Base-by-base conservation (phyloP, 2,888 invertebrate genomes). In the Panorpa germanica region DNA sequence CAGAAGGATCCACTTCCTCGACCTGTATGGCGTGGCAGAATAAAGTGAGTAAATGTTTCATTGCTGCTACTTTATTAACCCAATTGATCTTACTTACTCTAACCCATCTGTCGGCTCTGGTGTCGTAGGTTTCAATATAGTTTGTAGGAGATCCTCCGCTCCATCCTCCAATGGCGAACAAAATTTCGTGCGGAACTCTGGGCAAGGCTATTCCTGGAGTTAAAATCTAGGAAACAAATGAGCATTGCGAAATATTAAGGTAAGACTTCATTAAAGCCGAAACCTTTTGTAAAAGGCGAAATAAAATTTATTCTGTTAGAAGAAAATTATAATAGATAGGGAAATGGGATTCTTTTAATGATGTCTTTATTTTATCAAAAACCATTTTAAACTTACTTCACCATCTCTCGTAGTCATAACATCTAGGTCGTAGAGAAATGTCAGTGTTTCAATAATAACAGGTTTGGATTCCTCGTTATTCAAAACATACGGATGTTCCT, bases 401-500 rank as follows among this genome's bases (percentile, higher is more conserved):
- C 76, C 74, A 37, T 81, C 76, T 46, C 77, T 57, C 44, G 65
- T 61, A 60, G 75, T 46, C 37, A 85, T 82, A 68, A 85, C 81
- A 56, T 90, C 88, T 45, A 91, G 60, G 49, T 90, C 88, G 54
- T 88, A 88, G 26, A 91, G 63, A 51, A 90, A 90, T 48, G 81
- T 82, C 21, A 91, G 57, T 0, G 90, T 86, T 50, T 90, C 86
- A 19, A 90, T 83, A 37, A 91, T 77, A 38, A 90, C 70, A 0
- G 88, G 86, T 10, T 81, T 68, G 40, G 88, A 85, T 7, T 72
- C 71, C 38, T 83, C 81, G 45, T 80, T 77, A 29, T 73, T 73
- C 8, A 70, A 65, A 1, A 93, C 83, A 50, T 81, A 88, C 0
- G 73, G 73, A 50, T 91, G 85, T 38, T 81, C 78, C 50, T 83